Evolutionary conservation across 1,140 invertebrate genomes (phyloP).

Genomic region (Zophobas atratus): DNA sequence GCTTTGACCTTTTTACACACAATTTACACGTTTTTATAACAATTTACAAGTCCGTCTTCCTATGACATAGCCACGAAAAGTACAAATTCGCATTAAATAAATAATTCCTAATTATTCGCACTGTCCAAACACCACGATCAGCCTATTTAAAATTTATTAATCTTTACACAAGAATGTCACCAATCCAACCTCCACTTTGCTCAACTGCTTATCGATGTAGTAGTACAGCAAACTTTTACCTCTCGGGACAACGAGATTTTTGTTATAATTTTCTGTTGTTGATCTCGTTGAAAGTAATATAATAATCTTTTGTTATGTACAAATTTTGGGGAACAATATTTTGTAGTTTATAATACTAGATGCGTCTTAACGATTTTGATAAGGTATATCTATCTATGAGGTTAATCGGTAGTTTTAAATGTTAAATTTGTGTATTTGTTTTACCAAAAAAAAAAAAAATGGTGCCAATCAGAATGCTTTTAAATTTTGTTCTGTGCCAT

Average conservation of each 20-base stretch:
- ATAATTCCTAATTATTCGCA: slow-evolving; percentile 3
- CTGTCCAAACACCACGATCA: slow-evolving; percentile 10
- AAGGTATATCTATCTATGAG: slow-evolving; percentile 7
- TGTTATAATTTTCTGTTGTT: slow-evolving; percentile 30
- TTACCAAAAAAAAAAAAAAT: slow-evolving; percentile 13
- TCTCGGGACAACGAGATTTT: slow-evolving; percentile 38
- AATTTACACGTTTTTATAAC: slow-evolving; percentile 39
- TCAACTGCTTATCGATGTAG: slow-evolving; percentile 11
- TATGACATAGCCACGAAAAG: slow-evolving; percentile 16
- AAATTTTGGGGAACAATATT: slow-evolving; percentile 51
- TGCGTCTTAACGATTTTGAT: slow-evolving; percentile 33
- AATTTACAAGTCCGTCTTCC: slow-evolving; percentile 49
- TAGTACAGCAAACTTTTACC: slow-evolving; percentile 1
- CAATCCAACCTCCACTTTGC: slow-evolving; percentile 9
- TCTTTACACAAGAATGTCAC: slow-evolving; percentile 8
- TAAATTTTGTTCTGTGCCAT: slow-evolving; percentile 49
- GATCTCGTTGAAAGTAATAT: slow-evolving; percentile 24
- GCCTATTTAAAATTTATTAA: slow-evolving; percentile 3
- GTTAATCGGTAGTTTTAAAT: slow-evolving; percentile 12
- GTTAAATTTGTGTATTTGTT: slow-evolving; percentile 35
- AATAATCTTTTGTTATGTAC: slow-evolving; percentile 42
- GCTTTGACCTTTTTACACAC: slow-evolving; percentile 25
- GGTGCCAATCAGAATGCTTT: slow-evolving; percentile 46
- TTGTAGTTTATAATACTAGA: slow-evolving; percentile 43
- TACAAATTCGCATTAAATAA: slow-evolving; percentile 30